Conservation (phyloP, 2,797 vertebrate genomes). For the Gallinago stenura region DNA sequence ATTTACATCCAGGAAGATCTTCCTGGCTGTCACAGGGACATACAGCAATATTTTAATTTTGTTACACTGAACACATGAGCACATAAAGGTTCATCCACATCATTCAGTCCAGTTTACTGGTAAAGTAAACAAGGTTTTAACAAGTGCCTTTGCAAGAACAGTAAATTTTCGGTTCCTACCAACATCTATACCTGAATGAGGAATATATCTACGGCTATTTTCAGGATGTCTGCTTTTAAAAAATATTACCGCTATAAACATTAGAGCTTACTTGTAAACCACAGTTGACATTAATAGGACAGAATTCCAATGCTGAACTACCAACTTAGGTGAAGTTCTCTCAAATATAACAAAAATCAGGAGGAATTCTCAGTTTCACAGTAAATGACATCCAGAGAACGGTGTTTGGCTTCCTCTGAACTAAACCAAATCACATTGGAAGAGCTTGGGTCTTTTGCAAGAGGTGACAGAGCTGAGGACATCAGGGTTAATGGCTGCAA, state of each 20-base stretch:
- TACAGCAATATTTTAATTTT: not conserved
- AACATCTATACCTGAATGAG: not conserved
- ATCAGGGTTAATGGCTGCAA: not conserved
- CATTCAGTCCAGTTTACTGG: not conserved
- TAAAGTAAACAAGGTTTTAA: not conserved
- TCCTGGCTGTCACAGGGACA: not conserved
- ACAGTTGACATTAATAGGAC: not conserved
- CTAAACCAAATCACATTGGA: accelerated
- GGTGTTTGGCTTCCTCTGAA: not conserved
- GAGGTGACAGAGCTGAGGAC: not conserved
- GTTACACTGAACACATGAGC: not conserved
- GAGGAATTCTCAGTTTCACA: not conserved
- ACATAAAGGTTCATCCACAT: not conserved
- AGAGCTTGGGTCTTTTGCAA: not conserved
- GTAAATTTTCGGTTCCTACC: not conserved
- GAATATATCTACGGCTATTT: not conserved
- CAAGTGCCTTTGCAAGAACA: not conserved
- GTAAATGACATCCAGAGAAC: not conserved
- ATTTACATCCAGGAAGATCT: conserved; percentile 13
- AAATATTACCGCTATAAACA: not conserved
- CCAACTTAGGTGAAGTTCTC: not conserved
- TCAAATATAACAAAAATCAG: not conserved
- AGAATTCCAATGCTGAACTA: not conserved
- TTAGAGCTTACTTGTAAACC: not conserved
- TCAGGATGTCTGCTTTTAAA: not conserved